A percentile compares a stretch with the other conserved stretches of the same genome.
These are phyloP conservation scores for Oncorhynchus nerka DNA, from an alignment of 2,113 vertebrate genomes.

Conservation along the genomic window DNA sequence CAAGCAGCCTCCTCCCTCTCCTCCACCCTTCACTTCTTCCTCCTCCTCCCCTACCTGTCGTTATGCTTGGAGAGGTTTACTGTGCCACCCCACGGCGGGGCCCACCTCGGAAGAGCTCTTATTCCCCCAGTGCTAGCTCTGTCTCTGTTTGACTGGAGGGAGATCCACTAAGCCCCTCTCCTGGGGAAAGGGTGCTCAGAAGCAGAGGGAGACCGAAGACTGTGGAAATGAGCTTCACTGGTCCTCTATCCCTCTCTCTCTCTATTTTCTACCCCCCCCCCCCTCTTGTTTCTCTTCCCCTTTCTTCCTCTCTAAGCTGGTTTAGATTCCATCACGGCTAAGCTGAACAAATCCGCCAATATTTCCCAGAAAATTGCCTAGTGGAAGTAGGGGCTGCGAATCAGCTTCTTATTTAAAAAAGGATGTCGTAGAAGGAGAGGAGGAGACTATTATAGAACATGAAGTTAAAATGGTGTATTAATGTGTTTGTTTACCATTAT, in stretches of 20 bases:
- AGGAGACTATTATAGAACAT: constrained; percentile 8
- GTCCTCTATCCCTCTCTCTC: neutral
- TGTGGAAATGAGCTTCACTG: constrained; percentile 23
- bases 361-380: constrained; percentile 49
- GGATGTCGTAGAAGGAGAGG: constrained; percentile 17
- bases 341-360: constrained; percentile 62
- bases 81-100: constrained; percentile 1
- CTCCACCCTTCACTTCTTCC: neutral
- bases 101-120: neutral
- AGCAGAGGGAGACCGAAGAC: constrained; percentile 22
- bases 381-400: constrained; percentile 19
- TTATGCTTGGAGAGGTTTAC: constrained; percentile 14
- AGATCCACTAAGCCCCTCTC: constrained; percentile 24
- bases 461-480: constrained; percentile 2
- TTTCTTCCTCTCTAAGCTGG: constrained; percentile 36
- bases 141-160: constrained; percentile 16
- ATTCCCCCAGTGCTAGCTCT: constrained; percentile 16
- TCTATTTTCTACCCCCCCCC: neutral
- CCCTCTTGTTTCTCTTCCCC: neutral
- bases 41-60: constrained; percentile 5
- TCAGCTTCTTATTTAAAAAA: constrained; percentile 19
- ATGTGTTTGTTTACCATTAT: constrained; percentile 13
- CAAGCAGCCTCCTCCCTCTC: neutral
- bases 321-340: constrained; percentile 46
- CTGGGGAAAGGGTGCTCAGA: constrained; percentile 32